Evolutionary conservation across 2,113 vertebrate species (phyloP).

Genomic region (Takifugu flavidus): DNA sequence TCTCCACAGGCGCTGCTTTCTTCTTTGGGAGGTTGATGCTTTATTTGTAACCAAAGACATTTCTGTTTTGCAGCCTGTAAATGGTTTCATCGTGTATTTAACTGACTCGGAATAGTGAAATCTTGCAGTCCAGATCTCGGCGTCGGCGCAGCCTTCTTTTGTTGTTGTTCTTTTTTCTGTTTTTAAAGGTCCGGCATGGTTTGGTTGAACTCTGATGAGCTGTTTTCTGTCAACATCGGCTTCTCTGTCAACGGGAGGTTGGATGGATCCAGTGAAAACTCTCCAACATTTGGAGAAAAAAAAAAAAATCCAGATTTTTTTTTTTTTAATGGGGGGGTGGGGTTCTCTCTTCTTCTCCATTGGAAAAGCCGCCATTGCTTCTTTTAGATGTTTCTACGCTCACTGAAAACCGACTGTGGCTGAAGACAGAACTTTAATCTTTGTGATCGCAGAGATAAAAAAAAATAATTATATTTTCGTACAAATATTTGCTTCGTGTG

Average conservation of each 20-base stretch:
- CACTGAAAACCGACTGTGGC: slow-evolving; percentile 62
- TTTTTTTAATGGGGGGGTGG: slow-evolving; percentile 39
- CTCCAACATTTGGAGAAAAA: slow-evolving; percentile 90
- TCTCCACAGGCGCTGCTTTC: slow-evolving; percentile 36
- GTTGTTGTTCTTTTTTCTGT: slow-evolving; percentile 1
- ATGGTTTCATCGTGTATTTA: slow-evolving; percentile 61
- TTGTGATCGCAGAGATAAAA: slow-evolving; percentile 84
- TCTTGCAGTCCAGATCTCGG: slow-evolving; percentile 40
- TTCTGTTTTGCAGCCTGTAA: slow-evolving; percentile 54
- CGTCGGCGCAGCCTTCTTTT: slow-evolving; percentile 14
- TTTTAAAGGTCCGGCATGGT: slow-evolving; percentile 36
- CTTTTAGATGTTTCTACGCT: slow-evolving; percentile 49
- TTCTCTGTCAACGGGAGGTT: slow-evolving; percentile 69
- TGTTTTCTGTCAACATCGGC: slow-evolving; percentile 12
- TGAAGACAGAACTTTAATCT: slow-evolving; percentile 84
- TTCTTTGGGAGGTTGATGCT: slow-evolving; percentile 45
- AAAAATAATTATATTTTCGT: slow-evolving; percentile 96
- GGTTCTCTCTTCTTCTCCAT: background rate
- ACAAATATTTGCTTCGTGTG: slow-evolving; percentile 89
- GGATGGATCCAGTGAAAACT: slow-evolving; percentile 78
- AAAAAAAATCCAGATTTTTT: slow-evolving; percentile 12
- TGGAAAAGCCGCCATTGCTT: slow-evolving; percentile 21
- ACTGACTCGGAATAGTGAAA: slow-evolving; percentile 29
- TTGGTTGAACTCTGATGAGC: slow-evolving; percentile 26
- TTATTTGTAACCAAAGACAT: slow-evolving; percentile 72